phyloP scores from a whole-genome alignment of 30 jellyfish, hydroid and myxozoan genomes.

The Hydractinia symbiolongicarpus region DNA sequence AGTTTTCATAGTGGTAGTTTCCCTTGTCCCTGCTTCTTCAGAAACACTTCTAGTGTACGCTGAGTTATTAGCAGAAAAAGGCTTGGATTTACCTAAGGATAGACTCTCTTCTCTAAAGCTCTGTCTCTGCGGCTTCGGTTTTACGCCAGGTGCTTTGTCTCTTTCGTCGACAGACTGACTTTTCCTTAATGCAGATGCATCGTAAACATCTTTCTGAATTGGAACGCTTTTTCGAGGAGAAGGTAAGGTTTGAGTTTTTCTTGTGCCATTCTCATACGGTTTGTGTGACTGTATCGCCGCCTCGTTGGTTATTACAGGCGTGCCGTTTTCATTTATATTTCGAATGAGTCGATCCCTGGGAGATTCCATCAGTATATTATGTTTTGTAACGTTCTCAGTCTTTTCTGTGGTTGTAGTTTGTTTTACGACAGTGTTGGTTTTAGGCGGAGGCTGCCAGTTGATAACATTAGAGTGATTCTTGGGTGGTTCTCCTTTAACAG shows the following conservation, averaged over 20 bases:
- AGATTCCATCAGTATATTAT: not conserved
- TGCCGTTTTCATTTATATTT: conserved; percentile 1
- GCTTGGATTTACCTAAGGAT: no score
- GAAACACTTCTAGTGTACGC: no score
- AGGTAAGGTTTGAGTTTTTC: not conserved
- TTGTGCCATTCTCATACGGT: not conserved
- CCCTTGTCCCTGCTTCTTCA: no score
- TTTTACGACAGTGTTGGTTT: no score
- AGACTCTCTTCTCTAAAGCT: no score
- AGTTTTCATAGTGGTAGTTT: no score
- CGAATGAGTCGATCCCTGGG: conserved; percentile 7
- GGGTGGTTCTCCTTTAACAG: no score
- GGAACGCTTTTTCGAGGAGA: not conserved
- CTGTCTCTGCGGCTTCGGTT: not conserved
- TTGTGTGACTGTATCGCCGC: no score
- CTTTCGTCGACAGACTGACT: not conserved
- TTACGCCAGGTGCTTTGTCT: not conserved
- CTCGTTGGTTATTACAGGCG: not conserved
- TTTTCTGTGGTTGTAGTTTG: not conserved
- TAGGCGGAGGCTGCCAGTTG: no score
- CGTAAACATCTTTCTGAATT: not conserved
- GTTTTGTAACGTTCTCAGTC: not conserved
- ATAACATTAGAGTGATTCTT: no score
- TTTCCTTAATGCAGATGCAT: not conserved
- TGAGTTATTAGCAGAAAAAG: no score